These are phyloP conservation scores for Platynereis dumerilii DNA, from an alignment of 2,888 invertebrate species.

Conservation along the genomic window DNA sequence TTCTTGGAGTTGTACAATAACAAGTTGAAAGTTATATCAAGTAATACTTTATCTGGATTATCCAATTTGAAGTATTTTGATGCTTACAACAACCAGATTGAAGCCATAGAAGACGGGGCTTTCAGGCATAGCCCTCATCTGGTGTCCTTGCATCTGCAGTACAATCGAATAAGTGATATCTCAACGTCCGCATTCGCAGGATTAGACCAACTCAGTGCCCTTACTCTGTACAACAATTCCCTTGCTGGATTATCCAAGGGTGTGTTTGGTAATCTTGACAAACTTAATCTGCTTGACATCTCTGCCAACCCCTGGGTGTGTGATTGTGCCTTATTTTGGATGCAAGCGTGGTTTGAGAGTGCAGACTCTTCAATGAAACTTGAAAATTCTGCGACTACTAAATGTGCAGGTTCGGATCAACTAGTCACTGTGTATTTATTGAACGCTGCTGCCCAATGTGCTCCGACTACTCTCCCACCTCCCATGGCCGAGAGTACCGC, in stretches of 20 bases:
- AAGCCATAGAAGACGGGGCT: not conserved
- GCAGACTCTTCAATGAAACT: not conserved
- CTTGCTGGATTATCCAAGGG: constrained; percentile 1
- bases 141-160: constrained; percentile 4
- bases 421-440: constrained; percentile 5
- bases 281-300: constrained; percentile 16
- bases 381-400: not conserved
- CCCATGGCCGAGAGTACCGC: constrained; percentile 5
- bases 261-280: constrained; percentile 10
- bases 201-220: not conserved
- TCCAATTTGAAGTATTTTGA: constrained; percentile 6
- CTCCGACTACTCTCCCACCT: not conserved
- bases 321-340: constrained; percentile 14
- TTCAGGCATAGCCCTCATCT: constrained; percentile 4
- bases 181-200: constrained; percentile 5
- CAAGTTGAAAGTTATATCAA: constrained; percentile 4
- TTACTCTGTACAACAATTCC: constrained; percentile 15
- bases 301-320: constrained; percentile 22
- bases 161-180: constrained; percentile 12
- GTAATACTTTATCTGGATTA: constrained; percentile 13
- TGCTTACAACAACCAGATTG: constrained; percentile 13
- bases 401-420: constrained; percentile 5
- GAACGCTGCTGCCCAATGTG: constrained; percentile 7
- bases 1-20: constrained; percentile 23
- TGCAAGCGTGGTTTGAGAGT: constrained; percentile 16